Percentiles rank a stretch among this genome's conserved stretches.
Conservation (phyloP, 1,140 invertebrate species). For the Campoletis sonorensis region DNA sequence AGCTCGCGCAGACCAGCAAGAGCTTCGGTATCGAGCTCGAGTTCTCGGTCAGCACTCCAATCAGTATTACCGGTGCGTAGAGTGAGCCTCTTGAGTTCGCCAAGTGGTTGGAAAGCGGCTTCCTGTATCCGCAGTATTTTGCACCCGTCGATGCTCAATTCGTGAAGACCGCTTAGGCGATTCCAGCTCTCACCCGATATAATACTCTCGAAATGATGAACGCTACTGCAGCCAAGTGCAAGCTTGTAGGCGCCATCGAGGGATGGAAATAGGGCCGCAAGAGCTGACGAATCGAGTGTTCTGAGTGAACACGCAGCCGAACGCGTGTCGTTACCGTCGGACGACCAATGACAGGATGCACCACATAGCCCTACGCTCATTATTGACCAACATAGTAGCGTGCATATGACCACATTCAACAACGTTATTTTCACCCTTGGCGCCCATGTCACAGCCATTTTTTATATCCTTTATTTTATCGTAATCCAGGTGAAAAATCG, state of each 20-base stretch:
- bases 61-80: slow-evolving; percentile 87
- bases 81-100: slow-evolving; percentile 84
- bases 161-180: slow-evolving; percentile 83
- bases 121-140: slow-evolving; percentile 87
- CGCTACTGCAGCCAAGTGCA: slow-evolving; percentile 85
- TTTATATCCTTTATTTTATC: slow-evolving; percentile 24
- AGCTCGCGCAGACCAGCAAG: slow-evolving; percentile 86
- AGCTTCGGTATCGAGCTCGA: slow-evolving; percentile 83
- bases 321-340: slow-evolving; percentile 80
- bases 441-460: slow-evolving; percentile 63
- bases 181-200: slow-evolving; percentile 85
- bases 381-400: slow-evolving; percentile 37
- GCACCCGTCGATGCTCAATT: slow-evolving; percentile 86
- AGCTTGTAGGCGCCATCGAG: slow-evolving; percentile 84
- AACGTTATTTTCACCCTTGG: slow-evolving; percentile 52
- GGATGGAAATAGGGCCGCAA: slow-evolving; percentile 81
- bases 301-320: slow-evolving; percentile 82
- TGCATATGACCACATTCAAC: slow-evolving; percentile 46
- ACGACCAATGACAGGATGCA: slow-evolving; percentile 78
- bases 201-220: slow-evolving; percentile 87
- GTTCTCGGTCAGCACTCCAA: slow-evolving; percentile 84
- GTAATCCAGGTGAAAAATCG: slow-evolving; percentile 38
- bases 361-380: slow-evolving; percentile 42
- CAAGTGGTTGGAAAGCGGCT: slow-evolving; percentile 86
- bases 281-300: slow-evolving; percentile 80